Evolutionary conservation across 2,888 invertebrate genomes (phyloP).

Genomic region (Linyphia triangularis): DNA sequence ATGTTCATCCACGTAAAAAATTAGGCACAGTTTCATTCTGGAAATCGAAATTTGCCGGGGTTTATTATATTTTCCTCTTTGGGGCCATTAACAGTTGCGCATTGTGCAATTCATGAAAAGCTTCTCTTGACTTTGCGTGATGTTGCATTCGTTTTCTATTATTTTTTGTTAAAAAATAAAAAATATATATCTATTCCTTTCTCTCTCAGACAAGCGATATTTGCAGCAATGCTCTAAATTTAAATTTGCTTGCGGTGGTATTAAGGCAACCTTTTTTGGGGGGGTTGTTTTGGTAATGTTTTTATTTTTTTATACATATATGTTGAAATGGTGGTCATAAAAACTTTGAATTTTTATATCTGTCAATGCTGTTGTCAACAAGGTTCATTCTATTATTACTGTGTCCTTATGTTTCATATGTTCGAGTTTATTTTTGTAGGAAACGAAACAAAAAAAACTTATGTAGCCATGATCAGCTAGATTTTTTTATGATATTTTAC

Average conservation of each 20-base stretch:
- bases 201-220: not conserved
- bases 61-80: constrained; percentile 24
- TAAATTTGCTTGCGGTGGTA: not conserved
- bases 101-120: constrained; percentile 10
- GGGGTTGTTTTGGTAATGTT: not conserved
- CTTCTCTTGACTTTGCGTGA: constrained; percentile 13
- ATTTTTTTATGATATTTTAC: no score
- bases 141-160: constrained; percentile 22
- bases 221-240: constrained; percentile 13
- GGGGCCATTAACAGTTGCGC: constrained; percentile 57
- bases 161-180: not conserved
- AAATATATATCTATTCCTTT: not conserved
- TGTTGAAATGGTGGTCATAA: no score
- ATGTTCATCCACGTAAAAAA: constrained; percentile 65
- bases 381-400: no score
- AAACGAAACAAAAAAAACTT: no score
- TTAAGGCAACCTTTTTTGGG: not conserved
- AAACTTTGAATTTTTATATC: no score
- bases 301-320: not conserved
- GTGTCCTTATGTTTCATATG: no score
- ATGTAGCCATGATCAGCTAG: no score
- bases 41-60: constrained; percentile 58
- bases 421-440: no score
- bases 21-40: constrained; percentile 59
- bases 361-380: no score